Base-by-base conservation (phyloP, 2,888 invertebrate genomes). In the Alsophila aescularia region DNA sequence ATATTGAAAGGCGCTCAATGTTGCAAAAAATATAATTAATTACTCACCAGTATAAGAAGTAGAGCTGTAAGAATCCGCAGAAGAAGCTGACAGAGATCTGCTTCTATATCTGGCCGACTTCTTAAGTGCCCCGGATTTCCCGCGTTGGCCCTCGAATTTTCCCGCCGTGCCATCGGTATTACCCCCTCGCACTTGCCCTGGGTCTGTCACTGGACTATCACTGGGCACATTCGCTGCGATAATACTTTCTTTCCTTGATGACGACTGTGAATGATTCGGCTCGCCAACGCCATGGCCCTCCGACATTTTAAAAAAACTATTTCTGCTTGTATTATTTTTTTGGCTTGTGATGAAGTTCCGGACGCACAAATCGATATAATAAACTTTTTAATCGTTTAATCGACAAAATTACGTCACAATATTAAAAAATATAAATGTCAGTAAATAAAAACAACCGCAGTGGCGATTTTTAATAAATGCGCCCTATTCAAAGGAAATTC, bases 21-120 rank as follows among this genome's bases (percentile, higher is more conserved):
- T n/a, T 32, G 13, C 5, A 2, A 6, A 2, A 32, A 3, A 9
- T 15, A 15, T 15, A 34, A 9, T 35, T 7, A 9, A 2, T 52
- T 41, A 77, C 90, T 85, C 59, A 87, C 94, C 94, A 32, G 94
- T 94, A 69, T 94, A 94, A 0, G 93, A 94, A 13, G 94, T 94
- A 67, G 98, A 98, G 86, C 98, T 98, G 90, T 98, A 98, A 15
- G 98, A 98, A 85, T 98, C 98, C 48, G 97, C 97, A 31, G 98
- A 98, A 6, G 98, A 98, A 2, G 98, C 98, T 9, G 98, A 98
- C 16, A 98, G 92, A 0, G 98, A 98, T 60, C 98, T 94, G 79
- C 97, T 98, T 49, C 98, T 93, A 80, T 98, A 97, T 47, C 98
- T 93, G 68, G 96, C 96, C 12, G 97, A 95, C 83, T 97, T 97